Conservation (phyloP, 1,140 invertebrate genomes). For the Asbolus verrucosus region DNA sequence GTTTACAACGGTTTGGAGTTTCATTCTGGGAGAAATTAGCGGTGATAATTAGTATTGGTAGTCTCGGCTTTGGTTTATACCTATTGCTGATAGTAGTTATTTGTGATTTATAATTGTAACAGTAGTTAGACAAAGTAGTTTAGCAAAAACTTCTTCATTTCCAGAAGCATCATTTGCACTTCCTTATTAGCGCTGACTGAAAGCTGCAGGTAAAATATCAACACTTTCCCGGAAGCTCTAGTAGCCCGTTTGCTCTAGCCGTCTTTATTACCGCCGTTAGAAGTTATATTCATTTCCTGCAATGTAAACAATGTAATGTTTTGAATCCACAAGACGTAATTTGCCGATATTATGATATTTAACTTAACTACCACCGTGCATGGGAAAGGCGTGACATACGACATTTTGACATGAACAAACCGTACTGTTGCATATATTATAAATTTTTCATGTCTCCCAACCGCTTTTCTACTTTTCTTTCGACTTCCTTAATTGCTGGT, state of each 20-base stretch:
- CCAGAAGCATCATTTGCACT: background rate
- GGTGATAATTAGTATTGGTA: too few relatives aligned
- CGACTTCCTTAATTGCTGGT: conserved; percentile 4
- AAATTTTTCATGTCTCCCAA: conserved; percentile 16
- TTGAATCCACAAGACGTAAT: conserved; percentile 31
- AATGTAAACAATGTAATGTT: conserved; percentile 38
- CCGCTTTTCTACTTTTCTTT: conserved; percentile 7
- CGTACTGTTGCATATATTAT: conserved; percentile 6
- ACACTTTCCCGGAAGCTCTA: conserved; percentile 7
- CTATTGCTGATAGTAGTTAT: too few relatives aligned
- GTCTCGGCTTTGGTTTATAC: too few relatives aligned
- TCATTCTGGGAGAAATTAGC: too few relatives aligned
- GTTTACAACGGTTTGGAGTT: too few relatives aligned
- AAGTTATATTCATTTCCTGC: conserved; percentile 35
- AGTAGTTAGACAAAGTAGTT: too few relatives aligned
- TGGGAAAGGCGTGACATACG: conserved; percentile 30
- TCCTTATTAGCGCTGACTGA: conserved; percentile 6
- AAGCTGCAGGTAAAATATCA: conserved; percentile 14
- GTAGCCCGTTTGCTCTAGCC: background rate
- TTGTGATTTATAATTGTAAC: too few relatives aligned
- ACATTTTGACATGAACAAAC: conserved; percentile 23
- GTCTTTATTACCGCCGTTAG: conserved; percentile 25
- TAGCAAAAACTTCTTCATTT: too few relatives aligned
- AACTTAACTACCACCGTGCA: conserved; percentile 25
- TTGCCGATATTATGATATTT: conserved; percentile 32